phyloP scores from a whole-genome alignment of 2,113 vertebrate genomes.

The Oreochromis aureus region DNA sequence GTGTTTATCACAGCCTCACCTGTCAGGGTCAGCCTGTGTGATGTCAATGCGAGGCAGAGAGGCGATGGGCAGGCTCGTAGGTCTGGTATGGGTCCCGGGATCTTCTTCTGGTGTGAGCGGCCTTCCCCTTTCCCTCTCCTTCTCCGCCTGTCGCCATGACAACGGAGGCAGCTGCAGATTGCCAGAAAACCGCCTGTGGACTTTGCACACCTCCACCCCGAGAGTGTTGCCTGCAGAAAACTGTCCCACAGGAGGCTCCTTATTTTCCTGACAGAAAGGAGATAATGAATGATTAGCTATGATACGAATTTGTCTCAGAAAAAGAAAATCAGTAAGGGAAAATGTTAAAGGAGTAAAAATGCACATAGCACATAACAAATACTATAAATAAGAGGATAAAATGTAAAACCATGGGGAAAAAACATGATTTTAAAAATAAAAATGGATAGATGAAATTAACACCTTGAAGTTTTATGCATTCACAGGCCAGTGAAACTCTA shows the following conservation, averaged over 20 bases:
- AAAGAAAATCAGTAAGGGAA: neutral
- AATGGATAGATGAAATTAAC: neutral
- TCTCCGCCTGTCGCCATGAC: constrained; percentile 83
- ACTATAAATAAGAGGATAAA: neutral
- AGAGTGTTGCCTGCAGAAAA: constrained; percentile 68
- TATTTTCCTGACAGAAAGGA: constrained; percentile 68
- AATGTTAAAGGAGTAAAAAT: neutral
- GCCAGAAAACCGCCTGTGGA: constrained; percentile 86
- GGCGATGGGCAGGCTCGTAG: constrained; percentile 81
- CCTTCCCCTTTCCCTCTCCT: constrained; percentile 45
- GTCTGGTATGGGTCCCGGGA: constrained; percentile 74
- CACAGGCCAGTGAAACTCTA: neutral
- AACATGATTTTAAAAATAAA: neutral
- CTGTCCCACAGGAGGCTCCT: constrained; percentile 71
- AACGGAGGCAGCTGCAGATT: constrained; percentile 87
- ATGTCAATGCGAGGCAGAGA: constrained; percentile 88
- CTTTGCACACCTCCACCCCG: constrained; percentile 84
- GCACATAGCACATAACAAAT: accelerated
- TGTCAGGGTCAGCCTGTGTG: constrained; percentile 82
- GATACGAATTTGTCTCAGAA: neutral
- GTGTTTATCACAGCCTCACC: constrained; percentile 66
- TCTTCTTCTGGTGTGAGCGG: constrained; percentile 82
- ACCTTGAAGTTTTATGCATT: neutral
- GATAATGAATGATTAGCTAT: neutral
- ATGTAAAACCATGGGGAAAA: neutral